Evolutionary conservation across 2,113 vertebrate genomes (phyloP).

Genomic region (Nothoprocta pentlandii): DNA sequence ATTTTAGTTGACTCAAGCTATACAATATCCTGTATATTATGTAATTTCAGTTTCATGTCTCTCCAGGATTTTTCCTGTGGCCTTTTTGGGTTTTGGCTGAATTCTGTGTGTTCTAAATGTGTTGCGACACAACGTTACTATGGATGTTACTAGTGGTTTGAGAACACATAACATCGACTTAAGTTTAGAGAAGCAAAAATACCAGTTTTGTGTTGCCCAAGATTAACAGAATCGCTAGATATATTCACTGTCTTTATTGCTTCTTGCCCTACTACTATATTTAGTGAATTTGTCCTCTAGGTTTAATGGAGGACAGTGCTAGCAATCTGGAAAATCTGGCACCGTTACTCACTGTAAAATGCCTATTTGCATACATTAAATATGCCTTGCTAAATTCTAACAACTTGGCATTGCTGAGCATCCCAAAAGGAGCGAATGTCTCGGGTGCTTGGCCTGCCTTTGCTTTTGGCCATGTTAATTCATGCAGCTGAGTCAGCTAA

Average conservation of each 20-base stretch:
- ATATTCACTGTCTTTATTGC: background rate
- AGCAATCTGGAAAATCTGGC: constrained; percentile 65
- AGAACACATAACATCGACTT: background rate
- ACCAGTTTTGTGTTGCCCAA: background rate
- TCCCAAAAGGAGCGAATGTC: background rate
- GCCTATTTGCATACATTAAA: constrained; percentile 57
- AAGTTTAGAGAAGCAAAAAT: background rate
- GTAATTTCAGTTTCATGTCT: background rate
- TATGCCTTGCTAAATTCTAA: constrained; percentile 28
- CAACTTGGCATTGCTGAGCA: background rate
- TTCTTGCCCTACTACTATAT: background rate
- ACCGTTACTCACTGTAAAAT: constrained; percentile 46
- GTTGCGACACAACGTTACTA: background rate
- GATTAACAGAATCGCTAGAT: constrained; percentile 23
- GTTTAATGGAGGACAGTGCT: constrained; percentile 60
- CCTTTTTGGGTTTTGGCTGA: background rate
- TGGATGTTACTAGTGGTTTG: background rate
- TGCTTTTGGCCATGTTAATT: constrained; percentile 37
- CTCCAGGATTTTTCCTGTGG: background rate
- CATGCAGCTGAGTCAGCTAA: constrained; percentile 54
- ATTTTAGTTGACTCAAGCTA: background rate
- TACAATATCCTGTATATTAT: background rate
- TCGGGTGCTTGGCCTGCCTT: constrained; percentile 16
- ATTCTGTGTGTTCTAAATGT: background rate
- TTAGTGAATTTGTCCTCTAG: constrained; percentile 48